Conservation (phyloP, 2,888 invertebrate species). For the Acanthosepion pharaonis region DNA sequence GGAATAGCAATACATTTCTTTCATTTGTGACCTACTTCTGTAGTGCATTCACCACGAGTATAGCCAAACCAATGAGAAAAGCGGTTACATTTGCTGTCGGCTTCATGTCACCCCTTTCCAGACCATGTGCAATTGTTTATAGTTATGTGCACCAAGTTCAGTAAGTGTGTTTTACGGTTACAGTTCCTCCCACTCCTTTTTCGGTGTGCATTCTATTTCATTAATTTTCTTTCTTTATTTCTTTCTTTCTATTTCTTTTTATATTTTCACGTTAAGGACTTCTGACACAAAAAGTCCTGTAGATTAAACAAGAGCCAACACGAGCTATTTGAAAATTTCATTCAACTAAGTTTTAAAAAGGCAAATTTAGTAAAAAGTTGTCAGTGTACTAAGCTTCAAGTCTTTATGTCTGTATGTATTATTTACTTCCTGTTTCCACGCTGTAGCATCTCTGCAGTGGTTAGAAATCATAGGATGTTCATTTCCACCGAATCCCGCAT, state of each 20-base stretch:
- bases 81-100: constrained; percentile 2
- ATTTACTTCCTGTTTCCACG: too few relatives aligned
- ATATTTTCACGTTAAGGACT: background rate
- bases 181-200: constrained; percentile 16
- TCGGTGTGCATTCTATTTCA: background rate
- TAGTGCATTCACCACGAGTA: constrained; percentile 16
- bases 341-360: too few relatives aligned
- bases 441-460: too few relatives aligned
- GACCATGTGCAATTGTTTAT: constrained; percentile 33
- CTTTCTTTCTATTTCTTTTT: background rate
- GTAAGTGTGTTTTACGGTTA: constrained; percentile 22
- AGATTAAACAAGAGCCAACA: too few relatives aligned
- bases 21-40: constrained; percentile 8
- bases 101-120: background rate
- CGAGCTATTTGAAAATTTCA: too few relatives aligned
- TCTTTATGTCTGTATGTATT: too few relatives aligned
- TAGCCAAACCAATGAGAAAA: background rate
- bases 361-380: too few relatives aligned
- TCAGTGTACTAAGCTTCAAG: too few relatives aligned
- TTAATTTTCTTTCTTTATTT: background rate
- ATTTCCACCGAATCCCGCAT: too few relatives aligned
- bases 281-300: too few relatives aligned
- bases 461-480: too few relatives aligned
- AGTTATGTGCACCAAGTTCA: constrained; percentile 8
- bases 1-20: background rate